These are phyloP conservation scores for Solenodon paradoxus DNA, from an alignment of 2,113 vertebrate genomes.

Conservation along the genomic window DNA sequence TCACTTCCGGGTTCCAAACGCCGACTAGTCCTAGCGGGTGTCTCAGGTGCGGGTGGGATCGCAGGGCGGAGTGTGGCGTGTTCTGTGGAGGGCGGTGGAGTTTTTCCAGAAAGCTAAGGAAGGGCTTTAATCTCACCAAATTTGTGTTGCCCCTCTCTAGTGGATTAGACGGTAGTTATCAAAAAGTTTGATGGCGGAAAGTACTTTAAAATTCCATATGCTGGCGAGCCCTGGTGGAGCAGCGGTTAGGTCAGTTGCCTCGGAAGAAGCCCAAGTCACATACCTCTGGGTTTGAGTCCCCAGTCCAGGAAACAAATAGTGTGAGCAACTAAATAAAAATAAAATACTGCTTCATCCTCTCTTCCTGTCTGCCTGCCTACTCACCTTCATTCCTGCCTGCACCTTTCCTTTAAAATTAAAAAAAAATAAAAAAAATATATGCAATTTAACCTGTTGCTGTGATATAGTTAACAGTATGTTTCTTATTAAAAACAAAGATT, in stretches of 20 bases:
- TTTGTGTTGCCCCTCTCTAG: not conserved
- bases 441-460: not conserved
- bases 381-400: no score
- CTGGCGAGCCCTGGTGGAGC: no score
- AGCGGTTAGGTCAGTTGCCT: no score
- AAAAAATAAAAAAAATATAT: no score
- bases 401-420: no score
- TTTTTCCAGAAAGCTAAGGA: not conserved
- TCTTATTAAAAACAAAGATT: not conserved
- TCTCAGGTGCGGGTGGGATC: accelerated
- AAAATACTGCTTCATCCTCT: no score
- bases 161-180: not conserved
- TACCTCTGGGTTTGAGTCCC: no score
- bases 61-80: accelerated
- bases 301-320: no score
- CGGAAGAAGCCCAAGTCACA: no score
- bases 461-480: not conserved
- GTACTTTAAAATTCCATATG: not conserved
- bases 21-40: no score
- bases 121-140: not conserved
- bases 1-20: conserved; percentile 43
- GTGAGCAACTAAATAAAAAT: no score
- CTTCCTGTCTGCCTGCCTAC: no score
- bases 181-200: not conserved
- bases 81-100: accelerated